Conservation (phyloP, 2,888 invertebrate species). For the Myopa testacea region DNA sequence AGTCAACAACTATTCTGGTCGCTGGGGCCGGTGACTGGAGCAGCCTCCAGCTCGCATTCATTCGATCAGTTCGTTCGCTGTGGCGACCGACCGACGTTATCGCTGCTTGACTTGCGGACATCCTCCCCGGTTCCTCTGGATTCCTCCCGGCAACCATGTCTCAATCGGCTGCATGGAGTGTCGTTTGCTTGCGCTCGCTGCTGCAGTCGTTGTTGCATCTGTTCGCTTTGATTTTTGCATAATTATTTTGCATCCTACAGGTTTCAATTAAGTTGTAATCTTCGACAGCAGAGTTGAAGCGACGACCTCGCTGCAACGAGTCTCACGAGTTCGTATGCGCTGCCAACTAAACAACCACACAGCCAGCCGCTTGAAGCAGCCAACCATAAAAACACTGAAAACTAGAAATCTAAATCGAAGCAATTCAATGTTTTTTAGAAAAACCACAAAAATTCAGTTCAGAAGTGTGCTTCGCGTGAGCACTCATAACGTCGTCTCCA, state of each 20-base stretch:
- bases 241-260: constrained; percentile 42
- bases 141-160: constrained; percentile 23
- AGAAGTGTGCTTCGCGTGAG: not conserved
- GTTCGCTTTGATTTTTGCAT: constrained; percentile 33
- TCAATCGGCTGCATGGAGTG: constrained; percentile 22
- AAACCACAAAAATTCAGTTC: not conserved
- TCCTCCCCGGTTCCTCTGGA: not conserved
- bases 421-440: constrained; percentile 2
- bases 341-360: not conserved
- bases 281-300: constrained; percentile 33
- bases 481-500: not conserved
- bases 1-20: constrained; percentile 2
- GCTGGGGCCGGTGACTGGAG: not conserved
- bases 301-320: not conserved
- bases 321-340: not conserved
- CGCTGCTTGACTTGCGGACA: not conserved
- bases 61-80: not conserved
- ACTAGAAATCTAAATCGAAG: not conserved
- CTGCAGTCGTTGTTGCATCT: not conserved
- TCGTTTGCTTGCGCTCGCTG: constrained; percentile 5
- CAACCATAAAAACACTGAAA: not conserved
- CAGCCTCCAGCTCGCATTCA: not conserved
- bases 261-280: constrained; percentile 43
- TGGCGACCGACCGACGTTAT: not conserved
- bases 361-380: not conserved